A percentile compares a stretch with the other conserved stretches of the same genome.
phyloP scores from a whole-genome alignment of 1,140 invertebrate genomes.

The Vanessa tameamea region DNA sequence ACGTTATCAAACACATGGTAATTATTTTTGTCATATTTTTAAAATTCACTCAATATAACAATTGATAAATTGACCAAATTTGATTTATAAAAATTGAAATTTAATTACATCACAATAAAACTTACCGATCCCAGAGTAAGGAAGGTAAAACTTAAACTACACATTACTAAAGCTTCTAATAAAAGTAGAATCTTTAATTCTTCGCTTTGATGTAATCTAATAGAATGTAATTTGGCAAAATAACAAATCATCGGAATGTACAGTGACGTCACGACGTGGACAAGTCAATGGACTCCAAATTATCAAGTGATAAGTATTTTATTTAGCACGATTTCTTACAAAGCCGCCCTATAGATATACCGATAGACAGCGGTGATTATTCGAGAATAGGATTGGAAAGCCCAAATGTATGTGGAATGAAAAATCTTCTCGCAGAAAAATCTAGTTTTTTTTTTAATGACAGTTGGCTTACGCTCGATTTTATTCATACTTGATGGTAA shows the following conservation, averaged over 20 bases:
- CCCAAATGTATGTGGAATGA: constrained; percentile 7
- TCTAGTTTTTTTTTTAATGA: not conserved
- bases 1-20: too few relatives aligned
- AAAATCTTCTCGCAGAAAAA: not conserved
- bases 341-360: constrained; percentile 40
- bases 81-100: too few relatives aligned
- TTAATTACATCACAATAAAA: not conserved
- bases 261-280: constrained; percentile 42
- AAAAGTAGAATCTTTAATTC: not conserved
- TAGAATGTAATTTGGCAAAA: constrained; percentile 13
- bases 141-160: not conserved
- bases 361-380: constrained; percentile 53
- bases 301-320: constrained; percentile 58
- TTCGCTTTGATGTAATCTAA: not conserved
- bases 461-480: too few relatives aligned
- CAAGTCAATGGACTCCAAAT: constrained; percentile 59
- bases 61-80: too few relatives aligned
- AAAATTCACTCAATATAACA: too few relatives aligned
- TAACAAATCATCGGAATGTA: constrained; percentile 22
- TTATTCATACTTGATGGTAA: too few relatives aligned
- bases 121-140: not conserved
- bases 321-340: constrained; percentile 52
- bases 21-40: too few relatives aligned
- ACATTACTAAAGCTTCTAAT: not conserved
- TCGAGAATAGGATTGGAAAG: constrained; percentile 49